Conservation (phyloP, 2,888 invertebrate genomes). For the Plusia festucae region DNA sequence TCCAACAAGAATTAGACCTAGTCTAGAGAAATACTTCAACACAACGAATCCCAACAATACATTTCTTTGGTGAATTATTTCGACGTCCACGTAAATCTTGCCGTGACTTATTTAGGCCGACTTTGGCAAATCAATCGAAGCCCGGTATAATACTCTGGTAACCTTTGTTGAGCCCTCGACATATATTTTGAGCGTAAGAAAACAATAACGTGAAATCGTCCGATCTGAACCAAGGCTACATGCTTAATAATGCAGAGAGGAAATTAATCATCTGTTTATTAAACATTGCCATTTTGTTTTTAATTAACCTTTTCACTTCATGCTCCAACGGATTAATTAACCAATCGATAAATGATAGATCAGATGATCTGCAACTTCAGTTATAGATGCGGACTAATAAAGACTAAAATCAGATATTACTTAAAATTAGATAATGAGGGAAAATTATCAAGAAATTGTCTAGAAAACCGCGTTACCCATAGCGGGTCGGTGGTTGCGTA, state of each 20-base stretch:
- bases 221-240: conserved; percentile 81
- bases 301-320: conserved; percentile 59
- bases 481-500: conserved; percentile 77
- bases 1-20: not conserved
- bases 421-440: conserved; percentile 57
- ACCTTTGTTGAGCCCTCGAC: conserved; percentile 88
- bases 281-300: conserved; percentile 68
- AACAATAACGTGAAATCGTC: conserved; percentile 88
- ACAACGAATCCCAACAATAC: conserved; percentile 17
- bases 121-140: conserved; percentile 52
- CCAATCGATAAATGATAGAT: conserved; percentile 27
- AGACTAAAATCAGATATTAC: conserved; percentile 23
- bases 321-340: conserved; percentile 52
- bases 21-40: not conserved
- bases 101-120: conserved; percentile 47
- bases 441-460: conserved; percentile 63
- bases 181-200: conserved; percentile 85
- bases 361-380: conserved; percentile 28
- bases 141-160: conserved; percentile 73
- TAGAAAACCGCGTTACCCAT: conserved; percentile 82
- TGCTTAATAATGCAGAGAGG: conserved; percentile 74
- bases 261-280: conserved; percentile 77
- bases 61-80: conserved; percentile 25
- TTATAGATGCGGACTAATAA: not conserved
- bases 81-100: conserved; percentile 23